Conservation (phyloP, 2,888 invertebrate genomes). For the Eurytoma adleriae region DNA sequence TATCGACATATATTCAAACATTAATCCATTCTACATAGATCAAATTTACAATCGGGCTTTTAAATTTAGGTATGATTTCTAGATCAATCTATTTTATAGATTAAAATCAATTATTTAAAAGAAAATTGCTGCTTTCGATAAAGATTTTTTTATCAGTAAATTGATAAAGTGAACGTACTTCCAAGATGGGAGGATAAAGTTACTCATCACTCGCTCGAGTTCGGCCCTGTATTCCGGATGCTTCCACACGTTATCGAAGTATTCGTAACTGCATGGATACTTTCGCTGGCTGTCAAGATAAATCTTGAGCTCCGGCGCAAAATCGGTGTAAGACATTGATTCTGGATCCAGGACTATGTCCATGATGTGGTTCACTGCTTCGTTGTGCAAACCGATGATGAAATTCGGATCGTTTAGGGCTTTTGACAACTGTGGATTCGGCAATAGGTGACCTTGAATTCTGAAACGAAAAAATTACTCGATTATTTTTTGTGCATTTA, state of each 20-base stretch:
- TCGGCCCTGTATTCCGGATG: conserved; percentile 76
- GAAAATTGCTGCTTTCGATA: too few species aligned
- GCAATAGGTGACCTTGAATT: conserved; percentile 67
- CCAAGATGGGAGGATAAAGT: conserved; percentile 79
- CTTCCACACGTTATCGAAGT: conserved; percentile 82
- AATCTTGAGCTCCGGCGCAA: conserved; percentile 81
- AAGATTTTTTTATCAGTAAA: not conserved
- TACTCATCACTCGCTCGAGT: conserved; percentile 78
- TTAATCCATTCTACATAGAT: too few species aligned
- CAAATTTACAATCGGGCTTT: too few species aligned
- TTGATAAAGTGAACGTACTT: conserved; percentile 62
- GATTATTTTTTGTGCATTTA: too few species aligned
- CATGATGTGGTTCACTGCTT: conserved; percentile 81
- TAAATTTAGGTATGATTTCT: too few species aligned
- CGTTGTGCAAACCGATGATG: conserved; percentile 82
- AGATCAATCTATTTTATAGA: not conserved
- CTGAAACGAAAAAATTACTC: conserved; percentile 59
- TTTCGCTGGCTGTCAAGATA: conserved; percentile 77
- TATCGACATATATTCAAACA: too few species aligned
- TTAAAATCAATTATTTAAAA: not conserved
- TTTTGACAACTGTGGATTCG: conserved; percentile 63
- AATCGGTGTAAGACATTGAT: conserved; percentile 79
- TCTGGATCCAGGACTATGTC: conserved; percentile 80
- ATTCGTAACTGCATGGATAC: conserved; percentile 82
- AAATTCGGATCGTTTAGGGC: conserved; percentile 79